These are phyloP conservation scores for Catharus minimus DNA, from an alignment of 2,113 vertebrate genomes.

Conservation along the genomic window DNA sequence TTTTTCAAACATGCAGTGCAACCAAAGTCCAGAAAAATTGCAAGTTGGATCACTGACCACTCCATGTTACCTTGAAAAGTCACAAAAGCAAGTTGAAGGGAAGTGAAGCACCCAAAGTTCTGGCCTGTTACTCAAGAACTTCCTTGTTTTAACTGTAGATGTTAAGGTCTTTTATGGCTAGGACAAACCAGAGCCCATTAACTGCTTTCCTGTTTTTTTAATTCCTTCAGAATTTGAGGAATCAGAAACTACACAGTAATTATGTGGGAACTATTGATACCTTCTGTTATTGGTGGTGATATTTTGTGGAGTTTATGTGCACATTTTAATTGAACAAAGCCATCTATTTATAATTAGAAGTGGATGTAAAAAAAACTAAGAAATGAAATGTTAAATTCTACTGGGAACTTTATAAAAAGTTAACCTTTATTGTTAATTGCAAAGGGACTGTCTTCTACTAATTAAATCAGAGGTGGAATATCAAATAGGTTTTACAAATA, in stretches of 20 bases:
- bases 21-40: background rate
- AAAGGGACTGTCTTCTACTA: constrained; percentile 34
- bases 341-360: background rate
- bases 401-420: constrained; percentile 19
- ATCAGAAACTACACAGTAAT: background rate
- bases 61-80: background rate
- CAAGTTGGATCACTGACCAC: background rate
- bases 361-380: background rate
- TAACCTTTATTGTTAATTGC: constrained; percentile 32
- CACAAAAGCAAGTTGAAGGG: background rate
- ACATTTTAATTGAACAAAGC: background rate
- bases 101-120: background rate
- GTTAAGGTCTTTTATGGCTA: background rate
- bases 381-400: background rate
- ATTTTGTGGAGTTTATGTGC: background rate
- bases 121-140: background rate
- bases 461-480: constrained; percentile 32
- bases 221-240: background rate
- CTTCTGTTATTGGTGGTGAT: background rate
- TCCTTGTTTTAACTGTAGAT: background rate
- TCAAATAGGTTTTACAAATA: constrained; percentile 48
- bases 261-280: background rate
- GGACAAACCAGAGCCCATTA: background rate
- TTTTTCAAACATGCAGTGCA: background rate
- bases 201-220: background rate